Conservation (phyloP, 2,113 vertebrate genomes). For the Atherinomorus stipes region DNA sequence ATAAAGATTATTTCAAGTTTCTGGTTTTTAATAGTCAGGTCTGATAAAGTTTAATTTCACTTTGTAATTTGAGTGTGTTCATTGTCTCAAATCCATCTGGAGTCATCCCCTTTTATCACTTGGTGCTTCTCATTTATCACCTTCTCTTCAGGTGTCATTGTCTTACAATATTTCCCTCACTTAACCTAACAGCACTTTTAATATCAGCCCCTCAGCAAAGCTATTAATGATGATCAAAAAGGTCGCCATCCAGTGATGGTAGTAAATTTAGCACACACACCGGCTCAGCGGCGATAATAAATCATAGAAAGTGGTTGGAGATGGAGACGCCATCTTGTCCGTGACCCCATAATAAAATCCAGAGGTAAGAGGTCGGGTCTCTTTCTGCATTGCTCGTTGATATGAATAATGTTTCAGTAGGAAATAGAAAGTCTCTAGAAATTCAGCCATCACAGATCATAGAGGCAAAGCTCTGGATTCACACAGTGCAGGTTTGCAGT, state of each 20-base stretch:
- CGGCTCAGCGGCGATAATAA: no score
- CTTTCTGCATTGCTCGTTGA: conserved; percentile 4
- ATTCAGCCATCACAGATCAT: no score
- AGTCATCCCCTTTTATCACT: conserved; percentile 11
- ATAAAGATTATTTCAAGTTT: conserved; percentile 35
- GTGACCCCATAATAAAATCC: conserved; percentile 20
- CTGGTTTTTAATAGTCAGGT: conserved; percentile 1
- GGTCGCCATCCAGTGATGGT: neutral
- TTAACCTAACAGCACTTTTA: conserved; percentile 3
- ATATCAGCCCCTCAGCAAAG: neutral
- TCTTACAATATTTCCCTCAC: conserved; percentile 7
- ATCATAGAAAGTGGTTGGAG: neutral
- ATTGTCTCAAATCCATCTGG: neutral
- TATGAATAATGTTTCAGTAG: conserved; percentile 11
- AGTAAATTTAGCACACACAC: neutral
- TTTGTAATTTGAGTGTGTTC: neutral
- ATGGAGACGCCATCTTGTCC: neutral
- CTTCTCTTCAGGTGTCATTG: no score
- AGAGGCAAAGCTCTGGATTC: no score
- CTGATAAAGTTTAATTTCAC: conserved; percentile 7
- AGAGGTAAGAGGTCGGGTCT: conserved; percentile 12
- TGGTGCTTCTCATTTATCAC: neutral
- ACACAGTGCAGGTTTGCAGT: neutral
- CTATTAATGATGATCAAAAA: conserved; percentile 25
- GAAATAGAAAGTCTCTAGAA: neutral